Evolutionary conservation across 2,888 invertebrate genomes (phyloP), one percentile per base, ranked within the genome.

Genomic region (Chouioia cunea): DNA sequence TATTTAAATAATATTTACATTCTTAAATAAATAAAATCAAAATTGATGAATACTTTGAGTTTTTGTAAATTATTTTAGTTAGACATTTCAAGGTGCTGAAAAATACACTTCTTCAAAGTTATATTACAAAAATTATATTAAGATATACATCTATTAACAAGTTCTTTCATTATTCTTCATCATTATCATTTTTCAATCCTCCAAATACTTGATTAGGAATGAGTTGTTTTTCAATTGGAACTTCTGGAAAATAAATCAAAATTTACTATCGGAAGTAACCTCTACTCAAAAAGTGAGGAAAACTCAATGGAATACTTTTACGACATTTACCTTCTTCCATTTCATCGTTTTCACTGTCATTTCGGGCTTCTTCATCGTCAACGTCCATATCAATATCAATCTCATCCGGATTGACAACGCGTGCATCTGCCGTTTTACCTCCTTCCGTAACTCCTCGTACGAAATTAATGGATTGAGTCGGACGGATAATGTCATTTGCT

Each of bases 171-270:
- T 52, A 22, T 64, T 62, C 60, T 50, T 81, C 79, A 12, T 88
- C 83, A 44, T n/a, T n/a, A n/a, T 80, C 82, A 63, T 82, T 82
- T 77, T 89, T 89, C 75, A 96, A 88, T 76, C 94, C 91, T 72
- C 97, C 97, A 88, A 97, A 98, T 2, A 98, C 96, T 86, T 97
- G 93, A 54, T 92, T 90, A 46, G 98, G 98, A 76, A 98, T 91
- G 36, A 89, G 89, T 86, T 96, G 94, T 82, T 95, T 93, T 82
- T 95, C 93, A 65, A 97, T 90, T 44, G 92, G 92, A 74, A 93
- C 87, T 73, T 90, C 91, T 85, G 77, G 68, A 82, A 46, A 27
- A 56, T 48, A 20, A 50, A 36, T 47, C 27, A 22, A 4, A 58
- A 54, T 56, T 53, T 23, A 43, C 60, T 54, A n/a, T n/a, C n/a